Conservation (phyloP, 2,888 invertebrate genomes). For the Odontocolon sp. region DNA sequence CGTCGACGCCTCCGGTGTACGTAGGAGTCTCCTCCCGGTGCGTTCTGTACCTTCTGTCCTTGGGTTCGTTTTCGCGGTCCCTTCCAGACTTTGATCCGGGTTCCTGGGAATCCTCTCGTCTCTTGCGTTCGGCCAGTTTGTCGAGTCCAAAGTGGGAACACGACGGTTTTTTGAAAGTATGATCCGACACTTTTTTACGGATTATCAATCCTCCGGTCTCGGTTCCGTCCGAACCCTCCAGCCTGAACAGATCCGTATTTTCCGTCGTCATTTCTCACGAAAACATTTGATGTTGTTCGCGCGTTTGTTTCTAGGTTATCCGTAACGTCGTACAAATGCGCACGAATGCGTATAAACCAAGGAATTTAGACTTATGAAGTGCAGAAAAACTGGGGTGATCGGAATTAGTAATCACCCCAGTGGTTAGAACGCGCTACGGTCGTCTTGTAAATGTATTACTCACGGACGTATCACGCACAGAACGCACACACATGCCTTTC, state of each 20-base stretch:
- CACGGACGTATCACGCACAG: too few relatives aligned
- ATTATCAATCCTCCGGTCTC: constrained; percentile 81
- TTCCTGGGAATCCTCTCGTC: constrained; percentile 81
- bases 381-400: too few relatives aligned
- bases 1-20: constrained; percentile 95
- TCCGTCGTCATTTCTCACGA: constrained; percentile 65
- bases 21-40: constrained; percentile 95
- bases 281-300: too few relatives aligned
- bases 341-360: too few relatives aligned
- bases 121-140: constrained; percentile 90
- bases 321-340: too few relatives aligned
- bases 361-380: too few relatives aligned
- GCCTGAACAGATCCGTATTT: constrained; percentile 78
- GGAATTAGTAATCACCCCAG: too few relatives aligned
- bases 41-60: constrained; percentile 87
- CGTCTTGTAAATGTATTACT: too few relatives aligned
- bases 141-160: constrained; percentile 92
- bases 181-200: constrained; percentile 80
- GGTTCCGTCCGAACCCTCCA: constrained; percentile 79
- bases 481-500: too few relatives aligned
- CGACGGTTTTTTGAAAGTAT: constrained; percentile 88
- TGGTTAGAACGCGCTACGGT: too few relatives aligned
- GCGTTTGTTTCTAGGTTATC: too few relatives aligned
- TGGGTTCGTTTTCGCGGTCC: constrained; percentile 70
- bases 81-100: constrained; percentile 12